A percentile compares a stretch with the other conserved stretches of the same genome.
Conservation (phyloP, 2,888 invertebrate species). For the Pandemis heparana region DNA sequence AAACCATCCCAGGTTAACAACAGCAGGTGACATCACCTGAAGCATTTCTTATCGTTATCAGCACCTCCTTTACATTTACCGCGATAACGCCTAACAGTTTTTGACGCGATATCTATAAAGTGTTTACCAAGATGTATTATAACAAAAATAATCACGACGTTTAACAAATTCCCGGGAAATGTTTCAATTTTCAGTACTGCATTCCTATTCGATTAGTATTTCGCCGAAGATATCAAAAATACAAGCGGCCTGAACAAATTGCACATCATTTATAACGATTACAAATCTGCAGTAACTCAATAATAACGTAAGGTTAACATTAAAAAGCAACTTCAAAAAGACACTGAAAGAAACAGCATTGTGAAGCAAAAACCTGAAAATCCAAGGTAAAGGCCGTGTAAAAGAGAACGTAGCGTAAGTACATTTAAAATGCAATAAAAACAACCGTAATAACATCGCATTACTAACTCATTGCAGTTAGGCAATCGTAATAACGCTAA, state of each 20-base stretch:
- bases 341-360: slow-evolving; percentile 1
- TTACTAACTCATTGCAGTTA: slow-evolving; percentile 25
- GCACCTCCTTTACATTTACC: slow-evolving; percentile 23
- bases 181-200: background rate
- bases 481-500: slow-evolving; percentile 30
- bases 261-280: background rate
- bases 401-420: slow-evolving; percentile 39
- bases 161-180: background rate
- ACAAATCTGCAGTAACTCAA: background rate
- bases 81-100: slow-evolving; percentile 27
- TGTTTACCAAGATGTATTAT: slow-evolving; percentile 20
- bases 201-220: background rate
- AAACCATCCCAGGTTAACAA: slow-evolving; percentile 22
- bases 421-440: slow-evolving; percentile 36
- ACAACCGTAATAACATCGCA: slow-evolving; percentile 25
- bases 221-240: background rate
- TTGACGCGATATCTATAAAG: slow-evolving; percentile 27
- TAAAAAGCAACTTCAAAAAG: slow-evolving; percentile 20
- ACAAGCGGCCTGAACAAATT: background rate
- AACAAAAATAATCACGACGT: slow-evolving; percentile 20
- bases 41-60: slow-evolving; percentile 38
- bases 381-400: slow-evolving; percentile 37
- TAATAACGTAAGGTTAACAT: slow-evolving; percentile 12
- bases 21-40: slow-evolving; percentile 41
- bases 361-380: slow-evolving; percentile 34